phyloP scores from a whole-genome alignment of 2,113 vertebrate species.

The Anhinga rufa region DNA sequence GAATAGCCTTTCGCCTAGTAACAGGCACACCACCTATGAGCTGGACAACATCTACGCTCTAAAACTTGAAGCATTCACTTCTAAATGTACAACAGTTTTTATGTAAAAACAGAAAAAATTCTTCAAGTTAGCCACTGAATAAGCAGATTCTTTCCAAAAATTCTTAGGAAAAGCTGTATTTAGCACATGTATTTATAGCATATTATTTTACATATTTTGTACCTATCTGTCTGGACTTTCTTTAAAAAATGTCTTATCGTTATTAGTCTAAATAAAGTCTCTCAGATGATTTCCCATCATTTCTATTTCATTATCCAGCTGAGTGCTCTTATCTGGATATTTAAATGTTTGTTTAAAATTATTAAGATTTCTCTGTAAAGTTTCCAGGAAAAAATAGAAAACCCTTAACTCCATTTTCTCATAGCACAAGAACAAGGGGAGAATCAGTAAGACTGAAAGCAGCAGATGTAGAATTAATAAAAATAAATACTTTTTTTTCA shows the following conservation, averaged over 20 bases:
- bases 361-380: conserved; percentile 5
- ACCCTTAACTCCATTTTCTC: not conserved
- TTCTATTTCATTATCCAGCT: not conserved
- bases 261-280: conserved; percentile 38
- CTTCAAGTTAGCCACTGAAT: not conserved
- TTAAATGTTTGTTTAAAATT: conserved; percentile 40
- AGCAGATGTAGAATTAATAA: not conserved
- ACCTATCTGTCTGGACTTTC: conserved; percentile 9
- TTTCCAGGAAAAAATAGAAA: conserved; percentile 6
- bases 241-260: not conserved
- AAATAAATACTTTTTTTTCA: not conserved
- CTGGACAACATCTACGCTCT: not conserved
- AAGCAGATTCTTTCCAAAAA: not conserved
- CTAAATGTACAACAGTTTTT: not conserved
- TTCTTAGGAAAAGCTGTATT: not conserved
- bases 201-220: conserved; percentile 28
- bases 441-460: not conserved
- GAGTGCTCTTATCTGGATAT: not conserved
- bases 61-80: not conserved
- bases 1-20: not conserved
- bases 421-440: not conserved
- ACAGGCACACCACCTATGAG: not conserved
- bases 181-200: not conserved
- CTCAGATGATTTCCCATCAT: not conserved
- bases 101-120: not conserved